These are phyloP conservation scores for Actenoides hombroni DNA, from an alignment of 2,113 vertebrate species.

Conservation along the genomic window DNA sequence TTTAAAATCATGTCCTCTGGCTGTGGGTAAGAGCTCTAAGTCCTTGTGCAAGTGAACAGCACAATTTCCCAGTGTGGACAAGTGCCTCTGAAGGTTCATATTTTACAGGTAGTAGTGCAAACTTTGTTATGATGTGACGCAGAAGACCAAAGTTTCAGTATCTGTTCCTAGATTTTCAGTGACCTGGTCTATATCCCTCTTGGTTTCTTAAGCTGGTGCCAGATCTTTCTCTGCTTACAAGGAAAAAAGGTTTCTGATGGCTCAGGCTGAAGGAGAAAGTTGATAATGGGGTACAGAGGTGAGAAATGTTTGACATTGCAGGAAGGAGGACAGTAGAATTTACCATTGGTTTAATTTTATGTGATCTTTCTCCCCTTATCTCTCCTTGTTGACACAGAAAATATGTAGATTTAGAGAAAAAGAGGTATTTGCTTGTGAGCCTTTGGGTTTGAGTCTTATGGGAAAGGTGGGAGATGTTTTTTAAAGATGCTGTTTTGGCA, in stretches of 20 bases:
- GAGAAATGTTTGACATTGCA: neutral
- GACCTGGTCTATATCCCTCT: neutral
- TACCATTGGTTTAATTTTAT: neutral
- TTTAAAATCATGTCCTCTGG: neutral
- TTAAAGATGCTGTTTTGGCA: neutral
- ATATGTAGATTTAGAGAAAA: neutral
- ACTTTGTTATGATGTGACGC: neutral
- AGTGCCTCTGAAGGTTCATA: neutral
- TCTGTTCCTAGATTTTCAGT: neutral
- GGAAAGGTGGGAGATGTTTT: neutral
- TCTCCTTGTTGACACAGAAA: neutral
- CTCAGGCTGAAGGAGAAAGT: neutral
- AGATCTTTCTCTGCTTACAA: neutral
- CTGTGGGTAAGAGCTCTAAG: neutral
- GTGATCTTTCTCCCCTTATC: neutral
- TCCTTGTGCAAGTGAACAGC: neutral
- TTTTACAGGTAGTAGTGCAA: neutral
- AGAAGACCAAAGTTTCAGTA: neutral
- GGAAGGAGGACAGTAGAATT: neutral
- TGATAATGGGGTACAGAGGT: neutral
- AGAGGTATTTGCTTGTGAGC: neutral
- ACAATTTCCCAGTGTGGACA: neutral
- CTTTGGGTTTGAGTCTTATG: rapidly evolving
- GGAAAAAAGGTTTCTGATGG: neutral
- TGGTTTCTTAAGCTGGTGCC: neutral